Evolutionary conservation across 1,140 invertebrate genomes (phyloP), one percentile per base, ranked within the genome.

Genomic region (Nomia melanderi): DNA sequence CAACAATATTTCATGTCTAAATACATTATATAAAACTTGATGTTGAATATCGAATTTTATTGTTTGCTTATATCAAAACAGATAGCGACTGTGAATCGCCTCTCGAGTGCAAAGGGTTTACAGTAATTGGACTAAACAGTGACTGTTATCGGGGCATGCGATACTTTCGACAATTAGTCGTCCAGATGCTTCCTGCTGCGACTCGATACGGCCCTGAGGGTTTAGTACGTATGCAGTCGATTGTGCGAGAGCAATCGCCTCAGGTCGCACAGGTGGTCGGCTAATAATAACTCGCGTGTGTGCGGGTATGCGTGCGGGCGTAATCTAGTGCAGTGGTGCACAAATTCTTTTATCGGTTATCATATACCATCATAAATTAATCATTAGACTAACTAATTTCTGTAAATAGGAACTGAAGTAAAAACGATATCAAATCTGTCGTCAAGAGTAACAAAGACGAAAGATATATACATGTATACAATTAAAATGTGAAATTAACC

Each of bases 211-310:
- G 59, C 47, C 79, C 79, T 78, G 75, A 31, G 70, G 63, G 72
- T 29, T 25, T 50, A 53, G 69, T 67, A 69, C 74, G 59, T 70
- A 69, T 81, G 74, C 53, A 71, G 65, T 60, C 65, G 81, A 83
- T 83, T 82, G 77, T 79, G 73, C 73, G 77, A 84, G 77, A 83
- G 82, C 77, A 78, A 77, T 71, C 71, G 81, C 81, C 81, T 78
- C 85, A 50, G 84, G 85, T 86, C 70, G 84, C 73, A 86, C 85
- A 86, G 85, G 85, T 86, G 85, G 85, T 86, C 81, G 85, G 84
- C 84, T 86, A 86, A 86, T 86, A 86, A 86, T 86, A 86, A 81
- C 84, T 77, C 67, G 44, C 73, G 57, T 54, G 76, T 71, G 60
- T 62, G 36, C n/a, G 9, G 44, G 36, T 50, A 54, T 50, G 62